A percentile compares a stretch with the other conserved stretches of the same genome.
These are phyloP conservation scores for Andinoacara biseriatus DNA, from an alignment of 2,113 vertebrate species.

Conservation along the genomic window DNA sequence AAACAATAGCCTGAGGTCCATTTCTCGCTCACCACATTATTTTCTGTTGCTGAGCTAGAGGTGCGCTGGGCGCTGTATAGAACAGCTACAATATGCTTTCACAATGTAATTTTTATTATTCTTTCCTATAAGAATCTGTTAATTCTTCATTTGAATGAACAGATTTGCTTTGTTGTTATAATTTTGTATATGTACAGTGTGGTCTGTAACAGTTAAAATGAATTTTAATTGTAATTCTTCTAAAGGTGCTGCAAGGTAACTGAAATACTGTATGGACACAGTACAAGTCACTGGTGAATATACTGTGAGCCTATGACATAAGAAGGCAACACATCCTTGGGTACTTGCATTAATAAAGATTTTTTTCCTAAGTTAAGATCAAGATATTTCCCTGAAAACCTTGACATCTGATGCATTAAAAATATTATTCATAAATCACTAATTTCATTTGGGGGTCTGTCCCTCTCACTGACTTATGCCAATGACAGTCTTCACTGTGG, in stretches of 20 bases:
- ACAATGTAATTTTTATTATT: neutral
- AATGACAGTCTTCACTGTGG: constrained; percentile 18
- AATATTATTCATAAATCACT: constrained; percentile 22
- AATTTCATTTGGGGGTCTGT: neutral
- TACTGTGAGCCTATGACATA: neutral
- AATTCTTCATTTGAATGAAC: neutral
- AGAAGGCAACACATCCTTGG: neutral
- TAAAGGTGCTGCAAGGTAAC: neutral
- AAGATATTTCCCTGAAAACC: neutral
- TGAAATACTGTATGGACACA: neutral
- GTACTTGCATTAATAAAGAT: too few species aligned
- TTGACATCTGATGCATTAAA: neutral
- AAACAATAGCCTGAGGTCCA: constrained; percentile 76
- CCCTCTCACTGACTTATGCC: neutral
- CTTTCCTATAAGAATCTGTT: neutral
- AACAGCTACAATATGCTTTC: neutral
- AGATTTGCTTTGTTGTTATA: neutral
- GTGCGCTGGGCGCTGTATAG: constrained; percentile 16
- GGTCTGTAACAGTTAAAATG: too few species aligned
- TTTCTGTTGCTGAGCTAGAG: constrained; percentile 58
- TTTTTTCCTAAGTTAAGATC: too few species aligned
- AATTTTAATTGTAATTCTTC: neutral
- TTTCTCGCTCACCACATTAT: constrained; percentile 56
- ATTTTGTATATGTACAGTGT: neutral
- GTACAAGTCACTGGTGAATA: neutral